A percentile compares a stretch with the other conserved stretches of the same genome.
phyloP scores from a whole-genome alignment of 2,888 invertebrate species.

The Junonia oenone region DNA sequence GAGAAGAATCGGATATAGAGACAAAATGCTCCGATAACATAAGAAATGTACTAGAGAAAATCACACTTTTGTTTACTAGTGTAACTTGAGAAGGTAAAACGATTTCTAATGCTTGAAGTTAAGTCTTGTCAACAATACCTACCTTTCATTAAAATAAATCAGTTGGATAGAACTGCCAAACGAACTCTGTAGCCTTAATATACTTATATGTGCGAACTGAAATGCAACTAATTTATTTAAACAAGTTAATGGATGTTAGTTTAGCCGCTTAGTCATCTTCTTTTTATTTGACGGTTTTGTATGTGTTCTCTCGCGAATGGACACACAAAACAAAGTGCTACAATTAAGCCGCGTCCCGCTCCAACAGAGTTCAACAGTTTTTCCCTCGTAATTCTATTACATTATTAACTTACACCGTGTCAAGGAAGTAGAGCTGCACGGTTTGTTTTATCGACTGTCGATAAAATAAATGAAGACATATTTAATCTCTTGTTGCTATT shows the following conservation, averaged over 20 bases:
- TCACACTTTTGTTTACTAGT: no score
- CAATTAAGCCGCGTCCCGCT: constrained; percentile 72
- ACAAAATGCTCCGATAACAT: no score
- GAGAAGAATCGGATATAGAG: no score
- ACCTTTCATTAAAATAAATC: no score
- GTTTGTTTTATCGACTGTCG: background rate
- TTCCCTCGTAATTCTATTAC: constrained; percentile 78
- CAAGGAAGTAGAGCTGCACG: constrained; percentile 51
- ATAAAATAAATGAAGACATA: background rate
- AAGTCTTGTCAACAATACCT: no score
- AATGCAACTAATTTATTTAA: background rate
- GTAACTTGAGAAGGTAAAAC: no score
- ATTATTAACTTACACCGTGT: constrained; percentile 78
- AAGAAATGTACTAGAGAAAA: no score
- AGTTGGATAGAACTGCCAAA: no score
- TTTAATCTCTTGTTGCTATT: no score
- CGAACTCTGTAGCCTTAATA: no score
- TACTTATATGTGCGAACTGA: no score
- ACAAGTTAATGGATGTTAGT: background rate
- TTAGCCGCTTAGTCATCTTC: background rate
- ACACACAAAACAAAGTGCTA: constrained; percentile 59
- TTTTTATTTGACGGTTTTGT: constrained; percentile 7
- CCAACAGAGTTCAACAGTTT: constrained; percentile 73
- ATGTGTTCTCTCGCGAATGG: constrained; percentile 14
- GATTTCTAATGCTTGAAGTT: no score